Evolutionary conservation across 2,888 invertebrate species (phyloP).

Genomic region (Nomada ferruginata): DNA sequence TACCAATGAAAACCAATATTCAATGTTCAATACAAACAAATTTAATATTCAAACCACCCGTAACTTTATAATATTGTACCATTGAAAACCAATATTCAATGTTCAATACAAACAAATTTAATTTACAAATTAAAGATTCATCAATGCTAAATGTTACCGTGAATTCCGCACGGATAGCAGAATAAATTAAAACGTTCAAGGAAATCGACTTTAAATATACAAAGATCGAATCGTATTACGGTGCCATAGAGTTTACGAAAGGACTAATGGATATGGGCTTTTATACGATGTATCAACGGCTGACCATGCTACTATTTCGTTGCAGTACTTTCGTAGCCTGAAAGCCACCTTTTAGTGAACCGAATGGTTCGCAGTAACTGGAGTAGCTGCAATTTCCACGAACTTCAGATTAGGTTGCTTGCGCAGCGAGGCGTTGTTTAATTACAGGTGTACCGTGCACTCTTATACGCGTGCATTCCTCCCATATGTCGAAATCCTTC

Average conservation of each 20-base stretch:
- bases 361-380: conserved; percentile 37
- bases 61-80: too few species aligned
- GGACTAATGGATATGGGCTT: conserved; percentile 63
- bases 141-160: too few species aligned
- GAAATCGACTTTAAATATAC: neutral
- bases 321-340: conserved; percentile 37
- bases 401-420: conserved; percentile 25
- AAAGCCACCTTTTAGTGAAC: conserved; percentile 53
- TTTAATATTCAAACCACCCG: too few species aligned
- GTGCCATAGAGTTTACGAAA: conserved; percentile 23
- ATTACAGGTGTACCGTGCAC: neutral
- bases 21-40: too few species aligned
- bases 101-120: too few species aligned
- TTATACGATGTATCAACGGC: conserved; percentile 40
- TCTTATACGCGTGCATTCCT: neutral
- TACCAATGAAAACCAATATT: too few species aligned
- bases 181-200: neutral
- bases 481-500: neutral
- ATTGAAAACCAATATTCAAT: too few species aligned
- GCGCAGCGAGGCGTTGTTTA: conserved; percentile 13
- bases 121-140: too few species aligned
- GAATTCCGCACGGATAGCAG: neutral
- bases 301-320: conserved; percentile 16
- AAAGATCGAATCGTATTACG: conserved; percentile 49
- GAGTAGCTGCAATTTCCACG: conserved; percentile 18